Base-by-base conservation (phyloP, 1,140 invertebrate genomes). In the Anastrepha obliqua region DNA sequence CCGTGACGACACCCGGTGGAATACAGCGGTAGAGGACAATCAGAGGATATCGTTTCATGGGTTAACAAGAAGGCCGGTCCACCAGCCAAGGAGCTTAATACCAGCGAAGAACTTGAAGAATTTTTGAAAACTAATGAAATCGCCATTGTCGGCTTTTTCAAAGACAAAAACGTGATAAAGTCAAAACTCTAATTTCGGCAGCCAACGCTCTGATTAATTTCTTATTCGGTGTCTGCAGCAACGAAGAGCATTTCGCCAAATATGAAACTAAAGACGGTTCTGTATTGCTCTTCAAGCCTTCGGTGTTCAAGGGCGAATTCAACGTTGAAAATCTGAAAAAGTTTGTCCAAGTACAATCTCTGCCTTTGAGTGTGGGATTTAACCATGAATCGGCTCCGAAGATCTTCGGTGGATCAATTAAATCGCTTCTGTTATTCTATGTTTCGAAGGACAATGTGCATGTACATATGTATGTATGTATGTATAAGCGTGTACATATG, bases 341-440 rank as follows among this genome's bases (percentile, higher is more conserved):
- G 89, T 99, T 99, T 95, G 95, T 99, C 88, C 94, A 95, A 89
- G 94, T 96, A 20, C 96, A 99, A 91, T 96, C 97, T 88, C 94
- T 99, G 91, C 99, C 99, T 85, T 94, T 99, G 74, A 96, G 99
- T 90, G 97, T 99, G 86, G 99, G 99, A 93, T 99, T 99, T 95
- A 99, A 98, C 89, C 98, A 99, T 90, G 97, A 99, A 93, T 99
- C 98, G 58, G 99, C 95, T 88, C 96, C 97, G 90, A 99, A 99
- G 94, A 99, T 99, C 93, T 99, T 99, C 93, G 98, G 98, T 90
- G 99, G 99, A 89, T 97, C 99, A 87, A 97, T 99, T 93, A 99
- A 99, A 94, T 97, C 96, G 89, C 99, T 99, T 93, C 95, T 99
- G 88, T 95, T 99, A 78, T 93, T 99, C 85, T 99, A 99, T 95